Percentiles rank a stretch among this genome's conserved stretches.
These are phyloP conservation scores for Cremastobaeus sp. DNA, from an alignment of 2,888 invertebrate species.

Conservation along the genomic window DNA sequence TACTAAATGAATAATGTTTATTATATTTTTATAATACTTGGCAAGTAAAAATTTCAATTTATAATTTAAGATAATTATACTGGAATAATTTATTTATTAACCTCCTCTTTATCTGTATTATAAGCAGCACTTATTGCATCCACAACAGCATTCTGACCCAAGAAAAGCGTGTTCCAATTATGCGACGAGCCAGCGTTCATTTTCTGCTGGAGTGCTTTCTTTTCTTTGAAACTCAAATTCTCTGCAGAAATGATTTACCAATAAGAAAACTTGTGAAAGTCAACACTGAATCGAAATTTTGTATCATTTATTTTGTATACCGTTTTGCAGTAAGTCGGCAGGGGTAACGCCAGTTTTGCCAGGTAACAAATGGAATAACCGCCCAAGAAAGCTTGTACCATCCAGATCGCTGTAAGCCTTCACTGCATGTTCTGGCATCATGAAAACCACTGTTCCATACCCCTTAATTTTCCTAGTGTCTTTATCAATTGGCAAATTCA, in stretches of 20 bases:
- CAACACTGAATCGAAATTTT: not conserved
- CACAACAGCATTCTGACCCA: conserved; percentile 95
- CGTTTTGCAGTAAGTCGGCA: conserved; percentile 70
- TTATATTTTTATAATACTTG: not conserved
- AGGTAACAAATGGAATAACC: conserved; percentile 95
- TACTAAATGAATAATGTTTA: conserved; percentile 5
- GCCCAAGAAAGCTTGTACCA: conserved; percentile 93
- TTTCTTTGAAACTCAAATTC: conserved; percentile 88
- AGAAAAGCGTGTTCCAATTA: conserved; percentile 97
- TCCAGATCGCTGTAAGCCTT: conserved; percentile 86
- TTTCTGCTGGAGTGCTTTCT: conserved; percentile 88
- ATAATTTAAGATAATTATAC: not conserved
- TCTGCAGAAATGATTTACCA: conserved; percentile 78
- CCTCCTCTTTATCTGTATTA: conserved; percentile 89
- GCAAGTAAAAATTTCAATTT: not conserved
- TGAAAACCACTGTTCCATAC: conserved; percentile 93
- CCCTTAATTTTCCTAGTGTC: conserved; percentile 91
- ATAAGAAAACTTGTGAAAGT: not conserved
- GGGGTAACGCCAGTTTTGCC: conserved; percentile 84
- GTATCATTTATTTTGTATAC: conserved; percentile 59
- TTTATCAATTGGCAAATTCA: conserved; percentile 92
- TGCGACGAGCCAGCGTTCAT: conserved; percentile 87
- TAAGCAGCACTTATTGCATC: conserved; percentile 92
- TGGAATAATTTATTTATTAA: conserved; percentile 72
- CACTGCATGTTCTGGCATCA: conserved; percentile 97